Evolutionary conservation across 1,140 invertebrate genomes (phyloP), one percentile per base, ranked within the genome.

Genomic region (Hestina assimilis): DNA sequence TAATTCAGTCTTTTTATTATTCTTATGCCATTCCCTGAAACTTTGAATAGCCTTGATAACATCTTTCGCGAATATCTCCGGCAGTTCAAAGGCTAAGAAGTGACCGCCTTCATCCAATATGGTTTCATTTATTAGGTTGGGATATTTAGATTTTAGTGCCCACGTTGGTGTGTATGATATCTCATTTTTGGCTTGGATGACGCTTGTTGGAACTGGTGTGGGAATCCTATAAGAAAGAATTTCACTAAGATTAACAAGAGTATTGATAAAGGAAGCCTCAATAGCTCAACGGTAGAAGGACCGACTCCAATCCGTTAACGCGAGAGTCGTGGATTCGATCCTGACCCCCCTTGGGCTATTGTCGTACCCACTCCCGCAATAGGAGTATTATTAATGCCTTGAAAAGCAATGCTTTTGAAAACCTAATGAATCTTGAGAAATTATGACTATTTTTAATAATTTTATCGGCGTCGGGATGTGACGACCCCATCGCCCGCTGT

Each of bases 21-120:
- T 62, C 45, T 68, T 69, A 31, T 71, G 66, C 64, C 50, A 73
- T 20, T 71, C 52, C 33, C 65, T 71, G 47, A 81, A 81, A 11
- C 59, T 66, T 8, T 17, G 35, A 0, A 63, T 53, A 6, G 80
- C 78, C 8, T 69, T 69, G 6, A 79, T 46, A 80, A 80, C 80
- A 59, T 95, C 93, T 15, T 91, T 80, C 0, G 93, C 85, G 4
- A 95, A 75, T 1, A 92, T 51, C 63, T 91, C 56, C 0, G 94
- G 94, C 58, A 92, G 88, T 75, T 96, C 94, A 26, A 95, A 91
- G 0, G 94, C 94, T 4, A 93, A 90, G 80, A 96, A 96, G 77
- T 96, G 95, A 0, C 95, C 95, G 1, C 94, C 94, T 4, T 89
- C 81, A 0, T 89, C 60, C 6, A 91, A 59, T 21, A 90, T 66